Evolutionary conservation across 2,113 vertebrate genomes (phyloP).

Genomic region (Heliornis fulica): DNA sequence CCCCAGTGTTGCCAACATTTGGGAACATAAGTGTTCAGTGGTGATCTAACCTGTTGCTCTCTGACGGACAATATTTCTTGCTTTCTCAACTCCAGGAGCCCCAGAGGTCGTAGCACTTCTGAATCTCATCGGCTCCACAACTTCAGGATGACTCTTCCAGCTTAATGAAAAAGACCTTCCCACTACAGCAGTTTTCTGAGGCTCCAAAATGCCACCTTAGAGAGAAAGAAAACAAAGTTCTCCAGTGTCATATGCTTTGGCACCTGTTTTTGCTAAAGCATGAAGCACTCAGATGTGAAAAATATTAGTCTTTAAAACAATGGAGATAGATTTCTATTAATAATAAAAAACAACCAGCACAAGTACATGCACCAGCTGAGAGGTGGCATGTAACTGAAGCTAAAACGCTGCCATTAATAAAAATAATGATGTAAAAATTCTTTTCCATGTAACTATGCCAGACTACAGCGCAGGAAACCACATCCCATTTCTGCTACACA

Average conservation of each 20-base stretch:
- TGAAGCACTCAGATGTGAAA: background rate
- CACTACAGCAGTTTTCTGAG: constrained; percentile 84
- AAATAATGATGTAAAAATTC: no score
- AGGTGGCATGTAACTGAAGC: background rate
- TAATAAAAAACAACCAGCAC: background rate
- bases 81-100: constrained; percentile 92
- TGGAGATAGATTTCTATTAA: background rate
- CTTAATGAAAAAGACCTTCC: constrained; percentile 95
- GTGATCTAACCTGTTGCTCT: constrained; percentile 87
- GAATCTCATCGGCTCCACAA: constrained; percentile 92
- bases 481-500: background rate
- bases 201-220: constrained; percentile 83
- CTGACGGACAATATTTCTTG: constrained; percentile 90
- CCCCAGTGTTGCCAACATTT: accelerated
- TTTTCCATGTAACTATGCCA: no score
- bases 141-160: constrained; percentile 89
- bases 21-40: background rate
- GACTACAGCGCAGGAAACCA: background rate
- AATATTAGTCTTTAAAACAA: background rate
- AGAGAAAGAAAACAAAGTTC: background rate
- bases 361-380: background rate
- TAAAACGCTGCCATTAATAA: background rate
- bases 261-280: accelerated
- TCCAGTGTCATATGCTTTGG: background rate
- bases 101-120: constrained; percentile 96